These are phyloP conservation scores for Ailuropoda melanoleuca DNA, from an alignment of 2,113 vertebrate genomes.

Conservation along the genomic window DNA sequence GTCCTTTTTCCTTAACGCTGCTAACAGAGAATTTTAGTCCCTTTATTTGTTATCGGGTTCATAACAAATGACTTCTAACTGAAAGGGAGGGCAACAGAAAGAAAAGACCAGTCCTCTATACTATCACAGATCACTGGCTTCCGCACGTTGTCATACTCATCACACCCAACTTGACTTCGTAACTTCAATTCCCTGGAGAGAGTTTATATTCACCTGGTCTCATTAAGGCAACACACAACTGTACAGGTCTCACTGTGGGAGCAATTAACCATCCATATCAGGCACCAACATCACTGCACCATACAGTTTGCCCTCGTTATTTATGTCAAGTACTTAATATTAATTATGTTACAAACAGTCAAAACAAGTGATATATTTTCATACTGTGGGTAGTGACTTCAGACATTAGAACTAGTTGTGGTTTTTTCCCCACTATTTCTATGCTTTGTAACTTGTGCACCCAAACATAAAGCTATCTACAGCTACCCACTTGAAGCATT, in stretches of 20 bases:
- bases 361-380: neutral
- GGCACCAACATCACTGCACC: neutral
- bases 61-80: neutral
- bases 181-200: neutral
- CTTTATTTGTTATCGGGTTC: neutral
- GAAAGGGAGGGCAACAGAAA: neutral
- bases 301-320: neutral
- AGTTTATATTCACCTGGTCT: neutral
- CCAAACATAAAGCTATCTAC: neutral
- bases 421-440: neutral
- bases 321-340: constrained; percentile 16
- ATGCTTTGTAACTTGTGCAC: neutral
- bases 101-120: neutral
- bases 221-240: neutral
- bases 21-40: neutral
- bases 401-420: neutral
- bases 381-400: neutral
- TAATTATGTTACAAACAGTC: neutral
- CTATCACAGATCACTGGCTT: neutral
- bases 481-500: neutral
- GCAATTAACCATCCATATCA: constrained; percentile 31
- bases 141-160: neutral
- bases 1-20: neutral
- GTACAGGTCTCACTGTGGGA: neutral
- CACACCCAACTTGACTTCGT: neutral